phyloP scores from a whole-genome alignment of 2,113 vertebrate species.

The Ariopsis seemanni region DNA sequence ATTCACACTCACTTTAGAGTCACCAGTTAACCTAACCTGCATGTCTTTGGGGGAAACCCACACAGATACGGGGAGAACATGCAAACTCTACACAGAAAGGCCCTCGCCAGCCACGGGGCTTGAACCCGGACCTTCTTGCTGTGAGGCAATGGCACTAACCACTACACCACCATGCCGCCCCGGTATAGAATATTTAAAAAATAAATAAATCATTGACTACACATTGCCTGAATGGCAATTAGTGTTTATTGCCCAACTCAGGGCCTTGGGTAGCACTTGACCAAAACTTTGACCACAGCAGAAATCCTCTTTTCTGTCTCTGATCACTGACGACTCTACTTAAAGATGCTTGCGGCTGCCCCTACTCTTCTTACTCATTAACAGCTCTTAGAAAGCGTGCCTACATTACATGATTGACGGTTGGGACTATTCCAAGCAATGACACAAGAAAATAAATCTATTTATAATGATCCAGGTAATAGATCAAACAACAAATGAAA shows the following conservation, averaged over 20 bases:
- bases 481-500: neutral
- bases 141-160: too few relatives aligned
- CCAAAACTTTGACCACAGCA: neutral
- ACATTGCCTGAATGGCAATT: neutral
- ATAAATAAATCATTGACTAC: neutral
- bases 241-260: neutral
- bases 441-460: neutral
- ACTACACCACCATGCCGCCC: too few relatives aligned
- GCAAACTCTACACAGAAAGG: too few relatives aligned
- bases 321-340: neutral
- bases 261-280: neutral
- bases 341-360: neutral
- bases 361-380: neutral
- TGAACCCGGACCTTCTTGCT: too few relatives aligned
- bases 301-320: neutral
- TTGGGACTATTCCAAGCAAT: neutral
- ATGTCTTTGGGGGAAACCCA: too few relatives aligned
- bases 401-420: neutral
- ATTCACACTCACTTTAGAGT: too few relatives aligned
- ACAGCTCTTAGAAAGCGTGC: neutral
- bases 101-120: too few relatives aligned
- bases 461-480: neutral
- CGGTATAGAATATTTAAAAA: neutral
- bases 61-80: too few relatives aligned
- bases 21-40: too few relatives aligned